phyloP scores from a whole-genome alignment of 2,888 invertebrate species.

The Teinopalpus imperialis region DNA sequence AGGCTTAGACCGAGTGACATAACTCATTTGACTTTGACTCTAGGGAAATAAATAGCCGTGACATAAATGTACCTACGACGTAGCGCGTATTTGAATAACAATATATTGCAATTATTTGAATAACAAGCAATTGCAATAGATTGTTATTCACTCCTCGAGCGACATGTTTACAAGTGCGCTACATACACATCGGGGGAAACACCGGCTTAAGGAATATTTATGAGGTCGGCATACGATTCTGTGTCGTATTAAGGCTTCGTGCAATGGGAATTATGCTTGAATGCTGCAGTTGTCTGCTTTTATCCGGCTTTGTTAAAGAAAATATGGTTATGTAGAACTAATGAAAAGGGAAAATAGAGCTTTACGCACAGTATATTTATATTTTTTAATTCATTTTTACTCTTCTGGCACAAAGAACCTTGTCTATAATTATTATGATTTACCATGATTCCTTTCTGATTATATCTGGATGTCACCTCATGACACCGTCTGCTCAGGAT shows the following conservation, averaged over 20 bases:
- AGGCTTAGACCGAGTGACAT: conserved; percentile 6
- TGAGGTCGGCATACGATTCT: conserved; percentile 13
- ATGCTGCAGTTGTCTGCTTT: background rate
- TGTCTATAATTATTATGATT: too few relatives aligned
- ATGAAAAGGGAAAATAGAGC: conserved; percentile 2
- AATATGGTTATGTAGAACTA: background rate
- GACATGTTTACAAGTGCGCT: conserved; percentile 8
- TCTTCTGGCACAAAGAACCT: too few relatives aligned
- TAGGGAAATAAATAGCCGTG: conserved; percentile 2
- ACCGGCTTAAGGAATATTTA: conserved; percentile 19
- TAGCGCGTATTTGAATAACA: conserved; percentile 5
- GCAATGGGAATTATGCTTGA: conserved; percentile 13
- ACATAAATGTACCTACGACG: background rate
- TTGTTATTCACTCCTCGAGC: conserved; percentile 15
- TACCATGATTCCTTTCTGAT: too few relatives aligned
- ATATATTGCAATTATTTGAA: conserved; percentile 15
- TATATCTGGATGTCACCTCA: too few relatives aligned
- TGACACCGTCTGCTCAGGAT: too few relatives aligned
- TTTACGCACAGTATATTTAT: too few relatives aligned
- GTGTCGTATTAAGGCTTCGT: conserved; percentile 12
- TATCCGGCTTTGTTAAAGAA: conserved; percentile 1
- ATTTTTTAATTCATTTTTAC: too few relatives aligned
- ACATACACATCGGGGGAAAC: conserved; percentile 8
- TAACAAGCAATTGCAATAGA: background rate
- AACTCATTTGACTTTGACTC: conserved; percentile 16